These are phyloP conservation scores for Eudorcas thomsonii DNA, from an alignment of 2,113 vertebrate species.

Conservation along the genomic window DNA sequence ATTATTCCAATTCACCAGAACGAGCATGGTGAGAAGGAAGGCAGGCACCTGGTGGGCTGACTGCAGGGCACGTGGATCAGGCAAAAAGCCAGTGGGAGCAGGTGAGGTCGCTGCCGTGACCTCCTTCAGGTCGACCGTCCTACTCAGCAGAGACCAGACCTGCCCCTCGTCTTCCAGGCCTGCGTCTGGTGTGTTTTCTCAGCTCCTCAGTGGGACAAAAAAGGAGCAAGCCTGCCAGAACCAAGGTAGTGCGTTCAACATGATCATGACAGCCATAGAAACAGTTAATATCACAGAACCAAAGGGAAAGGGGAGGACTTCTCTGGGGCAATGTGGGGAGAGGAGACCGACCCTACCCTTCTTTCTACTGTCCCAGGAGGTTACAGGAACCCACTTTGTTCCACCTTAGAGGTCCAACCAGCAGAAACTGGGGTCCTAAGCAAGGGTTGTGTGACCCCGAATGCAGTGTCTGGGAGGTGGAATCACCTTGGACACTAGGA, in stretches of 20 bases:
- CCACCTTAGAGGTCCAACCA: neutral
- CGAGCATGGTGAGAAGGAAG: fast-evolving
- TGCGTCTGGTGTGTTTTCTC: neutral
- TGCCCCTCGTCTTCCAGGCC: fast-evolving
- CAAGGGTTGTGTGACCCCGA: neutral
- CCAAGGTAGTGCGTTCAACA: fast-evolving
- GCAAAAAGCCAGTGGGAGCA: neutral
- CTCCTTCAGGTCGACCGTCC: neutral
- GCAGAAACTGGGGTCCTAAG: neutral
- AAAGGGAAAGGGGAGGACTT: neutral
- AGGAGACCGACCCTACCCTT: neutral
- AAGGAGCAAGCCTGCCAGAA: neutral
- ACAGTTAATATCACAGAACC: neutral
- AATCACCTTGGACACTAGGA: neutral
- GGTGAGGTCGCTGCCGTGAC: neutral
- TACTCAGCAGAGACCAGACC: neutral
- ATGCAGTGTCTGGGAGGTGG: neutral
- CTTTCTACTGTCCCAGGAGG: neutral
- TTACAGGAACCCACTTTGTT: neutral
- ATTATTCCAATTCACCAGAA: neutral
- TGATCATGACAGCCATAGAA: neutral
- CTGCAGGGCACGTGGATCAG: neutral
- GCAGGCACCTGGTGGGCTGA: neutral
- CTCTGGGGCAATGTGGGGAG: neutral
- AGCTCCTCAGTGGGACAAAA: fast-evolving